Evolutionary conservation across 2,888 invertebrate genomes (phyloP).

Genomic region (Drosophila melanocephala): DNA sequence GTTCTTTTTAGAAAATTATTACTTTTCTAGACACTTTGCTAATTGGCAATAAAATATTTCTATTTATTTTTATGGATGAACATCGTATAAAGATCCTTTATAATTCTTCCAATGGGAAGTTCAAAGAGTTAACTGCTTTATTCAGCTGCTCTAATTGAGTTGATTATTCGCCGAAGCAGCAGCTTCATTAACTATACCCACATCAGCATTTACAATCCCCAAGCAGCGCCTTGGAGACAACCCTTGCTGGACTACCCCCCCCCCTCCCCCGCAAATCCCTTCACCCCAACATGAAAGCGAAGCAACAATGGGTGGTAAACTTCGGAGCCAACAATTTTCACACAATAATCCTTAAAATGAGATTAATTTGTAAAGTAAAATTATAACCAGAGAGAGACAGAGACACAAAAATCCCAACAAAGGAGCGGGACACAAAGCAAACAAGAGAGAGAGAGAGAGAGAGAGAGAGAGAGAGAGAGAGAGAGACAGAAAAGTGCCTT

Average conservation of each 20-base stretch:
- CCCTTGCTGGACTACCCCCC: slow-evolving; percentile 13
- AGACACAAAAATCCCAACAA: neutral
- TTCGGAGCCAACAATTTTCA: slow-evolving; percentile 75
- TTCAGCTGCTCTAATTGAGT: slow-evolving; percentile 41
- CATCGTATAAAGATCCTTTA: neutral
- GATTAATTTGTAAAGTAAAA: slow-evolving; percentile 80
- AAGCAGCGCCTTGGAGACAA: slow-evolving; percentile 13
- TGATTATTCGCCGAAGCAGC: slow-evolving; percentile 24
- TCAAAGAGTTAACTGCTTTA: slow-evolving; percentile 13
- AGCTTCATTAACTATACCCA: slow-evolving; percentile 35
- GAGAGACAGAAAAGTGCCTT: slow-evolving; percentile 18
- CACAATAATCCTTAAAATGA: slow-evolving; percentile 82
- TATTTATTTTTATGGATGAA: neutral
- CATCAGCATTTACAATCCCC: slow-evolving; percentile 33
- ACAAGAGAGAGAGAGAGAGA: neutral
- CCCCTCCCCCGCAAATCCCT: neutral
- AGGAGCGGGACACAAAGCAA: neutral
- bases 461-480: neutral
- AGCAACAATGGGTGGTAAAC: slow-evolving; percentile 65
- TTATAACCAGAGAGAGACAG: slow-evolving; percentile 46
- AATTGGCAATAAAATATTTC: neutral
- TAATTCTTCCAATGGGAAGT: neutral
- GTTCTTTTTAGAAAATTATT: neutral
- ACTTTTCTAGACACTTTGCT: neutral
- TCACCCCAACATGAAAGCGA: slow-evolving; percentile 5